A percentile compares a stretch with the other conserved stretches of the same genome.
Evolutionary conservation across 2,797 vertebrate genomes (phyloP).

Genomic region (Malurus splendens): DNA sequence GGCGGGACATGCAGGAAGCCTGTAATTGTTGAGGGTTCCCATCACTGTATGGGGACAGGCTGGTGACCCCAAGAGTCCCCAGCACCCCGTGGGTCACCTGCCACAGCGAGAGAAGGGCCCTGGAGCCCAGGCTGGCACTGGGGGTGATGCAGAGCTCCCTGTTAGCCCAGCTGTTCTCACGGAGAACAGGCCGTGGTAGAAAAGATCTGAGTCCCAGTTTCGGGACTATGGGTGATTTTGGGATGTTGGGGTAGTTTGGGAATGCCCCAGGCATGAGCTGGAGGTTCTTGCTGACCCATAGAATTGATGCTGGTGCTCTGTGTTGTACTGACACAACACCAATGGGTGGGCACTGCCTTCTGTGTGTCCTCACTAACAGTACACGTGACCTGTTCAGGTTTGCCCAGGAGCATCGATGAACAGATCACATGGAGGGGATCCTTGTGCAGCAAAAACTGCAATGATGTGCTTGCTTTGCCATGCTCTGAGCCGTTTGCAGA

Average conservation of each 20-base stretch:
- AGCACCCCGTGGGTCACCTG: not conserved
- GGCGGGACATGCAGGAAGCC: not conserved
- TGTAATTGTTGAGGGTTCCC: not conserved
- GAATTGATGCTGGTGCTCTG: not conserved
- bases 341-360: not conserved
- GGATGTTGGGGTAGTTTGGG: not conserved
- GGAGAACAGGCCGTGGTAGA: not conserved
- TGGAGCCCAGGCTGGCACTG: rapidly evolving
- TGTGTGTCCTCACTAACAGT: rapidly evolving
- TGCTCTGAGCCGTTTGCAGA: rapidly evolving
- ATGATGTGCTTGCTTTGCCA: not conserved
- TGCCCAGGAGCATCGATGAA: not conserved
- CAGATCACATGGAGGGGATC: rapidly evolving
- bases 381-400: rapidly evolving
- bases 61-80: not conserved
- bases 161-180: not conserved
- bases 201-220: rapidly evolving
- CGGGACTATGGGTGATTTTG: too few species aligned
- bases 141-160: rapidly evolving
- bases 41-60: not conserved
- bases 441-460: not conserved
- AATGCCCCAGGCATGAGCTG: rapidly evolving
- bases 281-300: not conserved
- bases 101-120: not conserved
- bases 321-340: rapidly evolving